Conservation (phyloP, 2,113 vertebrate genomes). For the Pteruthius melanotis region DNA sequence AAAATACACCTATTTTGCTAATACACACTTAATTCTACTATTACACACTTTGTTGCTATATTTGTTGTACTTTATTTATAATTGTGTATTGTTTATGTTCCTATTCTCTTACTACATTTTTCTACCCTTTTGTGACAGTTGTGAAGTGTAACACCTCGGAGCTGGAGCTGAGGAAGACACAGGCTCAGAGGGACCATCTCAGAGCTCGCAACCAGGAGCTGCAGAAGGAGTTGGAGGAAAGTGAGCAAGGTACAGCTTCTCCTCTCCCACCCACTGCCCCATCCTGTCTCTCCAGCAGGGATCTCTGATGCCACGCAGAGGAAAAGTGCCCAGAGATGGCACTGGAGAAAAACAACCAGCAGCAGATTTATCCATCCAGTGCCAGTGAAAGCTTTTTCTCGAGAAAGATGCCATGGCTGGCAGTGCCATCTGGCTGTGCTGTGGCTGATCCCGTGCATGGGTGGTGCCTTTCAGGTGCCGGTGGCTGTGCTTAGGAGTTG, state of each 20-base stretch:
- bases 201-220: conserved; percentile 34
- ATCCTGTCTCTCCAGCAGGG: accelerated
- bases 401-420: background rate
- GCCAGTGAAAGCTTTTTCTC: background rate
- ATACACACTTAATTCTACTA: too few relatives aligned
- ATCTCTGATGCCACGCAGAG: background rate
- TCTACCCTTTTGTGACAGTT: too few relatives aligned
- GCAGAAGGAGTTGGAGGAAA: conserved; percentile 53
- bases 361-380: background rate
- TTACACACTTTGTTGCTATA: too few relatives aligned
- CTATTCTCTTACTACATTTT: too few relatives aligned
- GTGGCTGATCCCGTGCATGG: background rate
- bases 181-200: conserved; percentile 44
- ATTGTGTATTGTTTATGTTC: too few relatives aligned
- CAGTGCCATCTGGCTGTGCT: background rate
- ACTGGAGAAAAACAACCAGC: background rate
- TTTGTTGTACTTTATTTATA: too few relatives aligned
- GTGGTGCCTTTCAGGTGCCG: background rate
- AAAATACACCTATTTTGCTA: too few relatives aligned
- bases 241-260: background rate
- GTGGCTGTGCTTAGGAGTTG: background rate
- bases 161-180: conserved; percentile 12
- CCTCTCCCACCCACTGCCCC: background rate
- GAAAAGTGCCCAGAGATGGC: background rate
- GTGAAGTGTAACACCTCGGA: conserved; percentile 50